Percentiles rank a stretch among this genome's conserved stretches.
phyloP scores from a whole-genome alignment of 2,888 invertebrate genomes.

The Ennomos quercinarius region DNA sequence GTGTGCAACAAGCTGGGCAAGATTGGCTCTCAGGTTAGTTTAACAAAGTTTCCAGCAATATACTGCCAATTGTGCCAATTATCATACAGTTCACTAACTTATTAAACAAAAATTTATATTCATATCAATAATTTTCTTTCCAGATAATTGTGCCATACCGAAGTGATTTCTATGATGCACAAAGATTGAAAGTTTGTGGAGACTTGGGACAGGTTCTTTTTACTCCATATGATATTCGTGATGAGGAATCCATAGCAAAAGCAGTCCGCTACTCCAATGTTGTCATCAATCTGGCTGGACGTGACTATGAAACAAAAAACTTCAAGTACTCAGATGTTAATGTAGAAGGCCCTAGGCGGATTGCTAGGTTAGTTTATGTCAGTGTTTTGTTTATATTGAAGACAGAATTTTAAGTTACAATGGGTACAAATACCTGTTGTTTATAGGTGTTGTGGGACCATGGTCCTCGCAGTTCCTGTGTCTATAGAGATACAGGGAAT shows the following conservation, averaged over 20 bases:
- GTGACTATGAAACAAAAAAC: constrained; percentile 96
- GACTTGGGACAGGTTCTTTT: constrained; percentile 98
- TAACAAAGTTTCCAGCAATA: too few relatives aligned
- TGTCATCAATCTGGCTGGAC: constrained; percentile 97
- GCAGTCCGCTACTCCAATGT: constrained; percentile 98
- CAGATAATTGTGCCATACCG: constrained; percentile 97
- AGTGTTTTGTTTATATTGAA: not conserved
- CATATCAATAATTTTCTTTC: constrained; percentile 44
- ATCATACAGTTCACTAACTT: not conserved
- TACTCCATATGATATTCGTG: constrained; percentile 92
- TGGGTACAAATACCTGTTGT: too few relatives aligned
- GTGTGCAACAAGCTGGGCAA: constrained; percentile 96
- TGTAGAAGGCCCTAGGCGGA: constrained; percentile 91
- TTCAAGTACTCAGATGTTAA: constrained; percentile 95
- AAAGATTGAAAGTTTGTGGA: constrained; percentile 93
- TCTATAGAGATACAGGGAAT: too few relatives aligned
- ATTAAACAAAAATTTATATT: not conserved
- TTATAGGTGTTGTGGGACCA: too few relatives aligned
- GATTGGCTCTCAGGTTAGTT: constrained; percentile 90
- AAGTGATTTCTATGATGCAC: constrained; percentile 92
- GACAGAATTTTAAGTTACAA: too few relatives aligned
- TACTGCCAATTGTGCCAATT: too few relatives aligned
- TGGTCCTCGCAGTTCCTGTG: too few relatives aligned
- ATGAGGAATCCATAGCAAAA: constrained; percentile 94
- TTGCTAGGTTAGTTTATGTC: constrained; percentile 88